Percentiles rank a stretch among this genome's conserved stretches.
Conservation (phyloP, 2,888 invertebrate species). For the Cyclophora albipunctata region DNA sequence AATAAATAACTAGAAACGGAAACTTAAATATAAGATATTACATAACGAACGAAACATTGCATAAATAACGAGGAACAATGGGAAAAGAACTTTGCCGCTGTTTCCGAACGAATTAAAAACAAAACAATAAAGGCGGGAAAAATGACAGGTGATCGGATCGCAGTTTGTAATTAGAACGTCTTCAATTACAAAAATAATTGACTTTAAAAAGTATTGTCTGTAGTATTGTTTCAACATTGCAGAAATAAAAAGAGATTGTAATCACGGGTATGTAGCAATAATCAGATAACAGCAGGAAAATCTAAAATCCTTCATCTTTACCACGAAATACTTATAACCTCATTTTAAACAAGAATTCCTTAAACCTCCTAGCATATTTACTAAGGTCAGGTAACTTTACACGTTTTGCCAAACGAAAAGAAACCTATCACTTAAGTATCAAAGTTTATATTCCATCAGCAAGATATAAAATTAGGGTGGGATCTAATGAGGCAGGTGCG, state of each 20-base stretch:
- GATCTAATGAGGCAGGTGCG: constrained; percentile 26
- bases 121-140: constrained; percentile 4
- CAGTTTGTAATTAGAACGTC: constrained; percentile 10
- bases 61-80: constrained; percentile 9
- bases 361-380: background rate
- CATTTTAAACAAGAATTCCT: background rate
- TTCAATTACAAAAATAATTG: background rate
- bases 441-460: too few species aligned
- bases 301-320: too few species aligned
- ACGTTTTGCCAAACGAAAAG: background rate
- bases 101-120: constrained; percentile 9
- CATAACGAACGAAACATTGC: constrained; percentile 3
- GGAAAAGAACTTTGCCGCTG: constrained; percentile 8
- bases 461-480: constrained; percentile 9
- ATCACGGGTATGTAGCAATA: too few species aligned
- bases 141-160: constrained; percentile 9
- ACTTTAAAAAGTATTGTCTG: too few species aligned
- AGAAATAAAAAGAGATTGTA: too few species aligned
- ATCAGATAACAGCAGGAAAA: too few species aligned
- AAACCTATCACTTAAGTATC: background rate
- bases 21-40: constrained; percentile 12
- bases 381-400: background rate
- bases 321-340: too few species aligned
- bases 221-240: too few species aligned
- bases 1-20: constrained; percentile 6